A percentile compares a stretch with the other conserved stretches of the same genome.
Conservation (phyloP, 1,140 invertebrate species). For the Calliopsis andreniformis region DNA sequence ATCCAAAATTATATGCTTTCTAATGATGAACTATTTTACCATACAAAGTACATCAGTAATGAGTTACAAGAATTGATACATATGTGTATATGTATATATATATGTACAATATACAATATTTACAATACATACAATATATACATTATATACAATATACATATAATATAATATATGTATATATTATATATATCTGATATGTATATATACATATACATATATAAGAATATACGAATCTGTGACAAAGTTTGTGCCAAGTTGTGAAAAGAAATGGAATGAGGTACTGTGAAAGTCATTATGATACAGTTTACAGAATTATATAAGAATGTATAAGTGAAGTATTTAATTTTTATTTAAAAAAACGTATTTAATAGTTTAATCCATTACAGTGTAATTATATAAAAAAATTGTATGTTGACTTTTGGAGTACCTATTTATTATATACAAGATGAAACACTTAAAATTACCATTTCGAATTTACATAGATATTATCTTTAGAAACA, state of each 20-base stretch:
- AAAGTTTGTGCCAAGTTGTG: slow-evolving; percentile 46
- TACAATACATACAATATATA: too few species aligned
- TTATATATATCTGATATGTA: too few species aligned
- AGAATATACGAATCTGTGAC: slow-evolving; percentile 25
- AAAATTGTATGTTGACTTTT: slow-evolving; percentile 23
- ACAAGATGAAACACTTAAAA: slow-evolving; percentile 3
- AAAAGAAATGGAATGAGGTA: slow-evolving; percentile 16
- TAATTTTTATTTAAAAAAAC: background rate
- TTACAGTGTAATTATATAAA: background rate
- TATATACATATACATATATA: too few species aligned
- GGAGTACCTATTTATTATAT: slow-evolving; percentile 10
- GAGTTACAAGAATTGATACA: slow-evolving; percentile 34
- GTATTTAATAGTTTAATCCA: background rate
- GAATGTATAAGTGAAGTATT: too few species aligned
- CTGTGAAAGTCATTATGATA: slow-evolving; percentile 38
- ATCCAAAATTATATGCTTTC: slow-evolving; percentile 35
- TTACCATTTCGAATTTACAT: background rate
- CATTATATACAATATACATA: too few species aligned
- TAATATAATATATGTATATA: too few species aligned
- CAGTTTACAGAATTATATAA: too few species aligned
- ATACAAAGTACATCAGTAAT: slow-evolving; percentile 50
- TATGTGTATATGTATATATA: too few species aligned
- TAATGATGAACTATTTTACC: slow-evolving; percentile 22
- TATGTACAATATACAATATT: too few species aligned
- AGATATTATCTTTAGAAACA: background rate